Evolutionary conservation across 2,888 invertebrate species (phyloP).

Genomic region (Hirtodrosophila cameraria): DNA sequence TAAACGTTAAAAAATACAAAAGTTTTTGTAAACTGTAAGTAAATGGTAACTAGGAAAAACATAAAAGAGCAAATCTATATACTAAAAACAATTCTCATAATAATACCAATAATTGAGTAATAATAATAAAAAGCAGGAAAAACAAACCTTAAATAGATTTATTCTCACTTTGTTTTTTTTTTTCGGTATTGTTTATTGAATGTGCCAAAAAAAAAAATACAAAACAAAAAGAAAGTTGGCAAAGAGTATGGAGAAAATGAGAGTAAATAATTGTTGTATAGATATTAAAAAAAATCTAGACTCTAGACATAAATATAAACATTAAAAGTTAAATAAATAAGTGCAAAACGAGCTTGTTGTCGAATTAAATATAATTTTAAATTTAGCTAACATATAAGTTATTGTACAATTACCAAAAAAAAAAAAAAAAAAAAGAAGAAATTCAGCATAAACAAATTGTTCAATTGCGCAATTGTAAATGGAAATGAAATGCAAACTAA

Average conservation of each 20-base stretch:
- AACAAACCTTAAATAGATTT: conserved; percentile 31
- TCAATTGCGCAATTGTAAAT: conserved; percentile 30
- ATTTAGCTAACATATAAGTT: conserved; percentile 52
- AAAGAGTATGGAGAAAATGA: neutral
- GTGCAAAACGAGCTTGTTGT: conserved; percentile 81
- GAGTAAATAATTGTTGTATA: conserved; percentile 54
- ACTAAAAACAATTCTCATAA: conserved; percentile 36
- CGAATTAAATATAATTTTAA: conserved; percentile 71
- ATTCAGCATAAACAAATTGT: conserved; percentile 11
- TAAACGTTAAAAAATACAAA: conserved; percentile 56
- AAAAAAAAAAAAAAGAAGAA: neutral
- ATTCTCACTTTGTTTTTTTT: conserved; percentile 54
- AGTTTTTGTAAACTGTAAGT: conserved; percentile 57
- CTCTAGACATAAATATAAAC: no score
- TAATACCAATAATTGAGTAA: conserved; percentile 26
- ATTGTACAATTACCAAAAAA: conserved; percentile 24
- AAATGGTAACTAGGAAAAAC: conserved; percentile 39
- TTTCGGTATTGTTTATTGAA: conserved; percentile 6
- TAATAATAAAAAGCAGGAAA: conserved; percentile 18
- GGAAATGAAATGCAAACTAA: conserved; percentile 4
- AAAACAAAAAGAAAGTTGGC: neutral
- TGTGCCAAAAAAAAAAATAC: conserved; percentile 18
- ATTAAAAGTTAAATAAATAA: conserved; percentile 71
- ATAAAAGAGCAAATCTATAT: neutral
- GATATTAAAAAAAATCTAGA: no score